Conservation (phyloP, 2,113 vertebrate genomes). For the Rhipidura dahli region DNA sequence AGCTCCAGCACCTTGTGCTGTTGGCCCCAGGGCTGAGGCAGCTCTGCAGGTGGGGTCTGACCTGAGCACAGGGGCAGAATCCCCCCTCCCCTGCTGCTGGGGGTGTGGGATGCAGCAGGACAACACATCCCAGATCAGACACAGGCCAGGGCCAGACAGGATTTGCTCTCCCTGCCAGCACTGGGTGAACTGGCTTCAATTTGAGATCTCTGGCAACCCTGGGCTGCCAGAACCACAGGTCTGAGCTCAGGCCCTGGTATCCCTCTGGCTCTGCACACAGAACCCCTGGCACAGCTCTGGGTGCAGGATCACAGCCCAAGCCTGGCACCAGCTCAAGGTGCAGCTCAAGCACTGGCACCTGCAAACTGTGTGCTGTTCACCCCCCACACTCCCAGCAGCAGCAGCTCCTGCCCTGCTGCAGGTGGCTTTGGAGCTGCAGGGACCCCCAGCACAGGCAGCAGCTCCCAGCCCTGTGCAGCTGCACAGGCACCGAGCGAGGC, state of each 20-base stretch:
- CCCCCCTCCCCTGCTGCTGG: background rate
- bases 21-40: background rate
- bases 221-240: accelerated
- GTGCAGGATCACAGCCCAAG: accelerated
- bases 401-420: background rate
- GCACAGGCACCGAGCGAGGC: background rate
- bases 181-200: background rate
- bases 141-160: accelerated
- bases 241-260: background rate
- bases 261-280: background rate
- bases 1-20: background rate
- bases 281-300: background rate
- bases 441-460: background rate
- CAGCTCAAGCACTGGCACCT: background rate
- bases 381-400: background rate
- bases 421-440: background rate
- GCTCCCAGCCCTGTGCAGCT: background rate
- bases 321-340: background rate
- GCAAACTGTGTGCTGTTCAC: background rate
- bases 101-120: background rate
- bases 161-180: background rate
- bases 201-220: accelerated
- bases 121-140: background rate
- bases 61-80: background rate
- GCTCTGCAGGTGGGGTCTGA: background rate